Evolutionary conservation across 2,888 invertebrate genomes (phyloP).

Genomic region (Nipponacmea schrenckii): DNA sequence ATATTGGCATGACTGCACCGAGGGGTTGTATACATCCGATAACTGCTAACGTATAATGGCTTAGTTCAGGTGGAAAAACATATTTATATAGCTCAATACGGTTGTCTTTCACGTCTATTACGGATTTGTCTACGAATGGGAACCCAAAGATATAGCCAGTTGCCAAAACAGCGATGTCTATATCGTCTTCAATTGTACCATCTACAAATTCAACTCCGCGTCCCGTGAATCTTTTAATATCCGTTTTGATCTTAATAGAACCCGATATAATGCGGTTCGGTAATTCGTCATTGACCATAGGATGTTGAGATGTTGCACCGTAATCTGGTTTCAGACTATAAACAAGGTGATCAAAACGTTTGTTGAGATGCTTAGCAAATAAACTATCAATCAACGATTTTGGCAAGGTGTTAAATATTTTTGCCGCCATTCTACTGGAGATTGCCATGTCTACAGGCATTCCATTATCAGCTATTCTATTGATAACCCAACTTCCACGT

Average conservation of each 20-base stretch:
- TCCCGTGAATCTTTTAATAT: slow-evolving; percentile 52
- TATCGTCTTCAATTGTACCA: slow-evolving; percentile 55
- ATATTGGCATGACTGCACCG: slow-evolving; percentile 70
- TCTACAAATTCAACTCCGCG: slow-evolving; percentile 60
- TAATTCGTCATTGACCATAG: slow-evolving; percentile 67
- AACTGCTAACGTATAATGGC: slow-evolving; percentile 65
- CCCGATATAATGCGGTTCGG: slow-evolving; percentile 66
- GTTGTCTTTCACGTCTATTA: slow-evolving; percentile 53
- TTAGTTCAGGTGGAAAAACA: slow-evolving; percentile 65
- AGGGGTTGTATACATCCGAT: slow-evolving; percentile 69
- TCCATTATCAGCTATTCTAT: slow-evolving; percentile 58
- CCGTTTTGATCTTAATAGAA: slow-evolving; percentile 60
- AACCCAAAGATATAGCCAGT: slow-evolving; percentile 68
- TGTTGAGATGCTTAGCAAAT: slow-evolving; percentile 45
- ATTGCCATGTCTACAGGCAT: slow-evolving; percentile 52
- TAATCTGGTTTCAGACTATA: slow-evolving; percentile 67
- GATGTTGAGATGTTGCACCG: slow-evolving; percentile 45
- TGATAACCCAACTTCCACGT: slow-evolving; percentile 68
- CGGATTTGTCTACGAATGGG: slow-evolving; percentile 64
- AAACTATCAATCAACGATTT: slow-evolving; percentile 13
- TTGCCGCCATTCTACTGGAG: slow-evolving; percentile 27
- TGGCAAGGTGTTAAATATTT: slow-evolving; percentile 29
- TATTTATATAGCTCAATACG: slow-evolving; percentile 66
- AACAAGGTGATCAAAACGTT: slow-evolving; percentile 63
- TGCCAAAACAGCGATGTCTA: slow-evolving; percentile 64